phyloP scores from a whole-genome alignment of 2,797 vertebrate species.

The Mareca strepera region DNA sequence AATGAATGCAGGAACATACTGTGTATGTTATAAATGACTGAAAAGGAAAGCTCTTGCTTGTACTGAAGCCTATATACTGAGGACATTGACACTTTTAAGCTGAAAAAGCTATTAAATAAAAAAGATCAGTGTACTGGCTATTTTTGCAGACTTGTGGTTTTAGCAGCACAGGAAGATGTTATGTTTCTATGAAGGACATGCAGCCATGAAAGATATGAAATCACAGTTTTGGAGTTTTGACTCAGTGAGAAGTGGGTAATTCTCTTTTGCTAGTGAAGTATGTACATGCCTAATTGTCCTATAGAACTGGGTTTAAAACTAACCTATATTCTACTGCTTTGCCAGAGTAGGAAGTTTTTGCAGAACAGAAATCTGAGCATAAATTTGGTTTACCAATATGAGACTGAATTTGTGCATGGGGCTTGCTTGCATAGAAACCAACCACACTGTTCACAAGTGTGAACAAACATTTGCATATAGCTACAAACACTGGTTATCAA shows the following conservation, averaged over 20 bases:
- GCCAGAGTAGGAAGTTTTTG: not conserved
- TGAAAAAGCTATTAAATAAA: not conserved
- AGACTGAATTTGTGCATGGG: not conserved
- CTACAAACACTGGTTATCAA: not conserved
- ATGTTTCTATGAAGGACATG: not conserved
- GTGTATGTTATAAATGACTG: not conserved
- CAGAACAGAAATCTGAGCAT: not conserved
- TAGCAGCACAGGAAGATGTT: not conserved
- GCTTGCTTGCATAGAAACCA: not conserved
- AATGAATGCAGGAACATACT: not conserved
- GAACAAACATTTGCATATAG: not conserved
- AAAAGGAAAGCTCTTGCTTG: not conserved
- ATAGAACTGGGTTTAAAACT: not conserved
- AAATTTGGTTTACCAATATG: not conserved
- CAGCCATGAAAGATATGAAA: not conserved
- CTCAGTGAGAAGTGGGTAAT: not conserved
- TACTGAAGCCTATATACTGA: accelerated
- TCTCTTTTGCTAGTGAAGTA: not conserved
- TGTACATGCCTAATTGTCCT: not conserved
- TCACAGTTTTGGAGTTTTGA: not conserved
- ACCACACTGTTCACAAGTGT: not conserved
- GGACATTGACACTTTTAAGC: not conserved
- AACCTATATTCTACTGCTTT: not conserved
- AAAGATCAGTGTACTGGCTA: not conserved
- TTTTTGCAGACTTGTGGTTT: not conserved